A percentile compares a stretch with the other conserved stretches of the same genome.
These are phyloP conservation scores for Sipha flava DNA, from an alignment of 1,140 invertebrate species.

Conservation along the genomic window DNA sequence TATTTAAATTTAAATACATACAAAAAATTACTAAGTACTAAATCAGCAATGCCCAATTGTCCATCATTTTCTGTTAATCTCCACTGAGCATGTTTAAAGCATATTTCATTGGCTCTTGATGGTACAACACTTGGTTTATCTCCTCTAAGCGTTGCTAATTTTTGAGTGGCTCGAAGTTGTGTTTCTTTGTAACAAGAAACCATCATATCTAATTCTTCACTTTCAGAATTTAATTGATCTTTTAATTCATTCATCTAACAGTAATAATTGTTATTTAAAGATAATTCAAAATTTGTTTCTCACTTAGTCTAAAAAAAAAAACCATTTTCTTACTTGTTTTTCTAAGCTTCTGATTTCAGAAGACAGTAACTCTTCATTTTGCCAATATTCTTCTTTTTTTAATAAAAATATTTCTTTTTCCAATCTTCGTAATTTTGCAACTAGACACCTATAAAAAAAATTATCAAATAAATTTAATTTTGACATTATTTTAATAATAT, in stretches of 20 bases:
- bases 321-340: constrained; percentile 46
- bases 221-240: constrained; percentile 70
- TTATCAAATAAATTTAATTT: not conserved
- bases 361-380: constrained; percentile 48
- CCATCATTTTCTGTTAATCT: constrained; percentile 93
- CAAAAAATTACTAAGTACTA: constrained; percentile 91
- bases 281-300: not conserved
- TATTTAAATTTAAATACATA: constrained; percentile 45
- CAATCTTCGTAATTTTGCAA: constrained; percentile 69
- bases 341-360: constrained; percentile 63
- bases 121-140: constrained; percentile 62
- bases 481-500: not conserved
- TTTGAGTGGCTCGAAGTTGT: constrained; percentile 56
- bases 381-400: constrained; percentile 61
- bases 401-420: constrained; percentile 88
- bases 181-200: constrained; percentile 81
- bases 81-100: constrained; percentile 98
- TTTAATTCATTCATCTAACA: constrained; percentile 77
- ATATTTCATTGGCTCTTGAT: constrained; percentile 89
- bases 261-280: not conserved
- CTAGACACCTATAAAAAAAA: constrained; percentile 50
- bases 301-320: too few species aligned
- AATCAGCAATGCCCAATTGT: constrained; percentile 91
- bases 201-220: constrained; percentile 81
- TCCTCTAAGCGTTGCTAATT: constrained; percentile 47